Evolutionary conservation across 2,113 vertebrate species (phyloP).

Genomic region (Centropus bengalensis): DNA sequence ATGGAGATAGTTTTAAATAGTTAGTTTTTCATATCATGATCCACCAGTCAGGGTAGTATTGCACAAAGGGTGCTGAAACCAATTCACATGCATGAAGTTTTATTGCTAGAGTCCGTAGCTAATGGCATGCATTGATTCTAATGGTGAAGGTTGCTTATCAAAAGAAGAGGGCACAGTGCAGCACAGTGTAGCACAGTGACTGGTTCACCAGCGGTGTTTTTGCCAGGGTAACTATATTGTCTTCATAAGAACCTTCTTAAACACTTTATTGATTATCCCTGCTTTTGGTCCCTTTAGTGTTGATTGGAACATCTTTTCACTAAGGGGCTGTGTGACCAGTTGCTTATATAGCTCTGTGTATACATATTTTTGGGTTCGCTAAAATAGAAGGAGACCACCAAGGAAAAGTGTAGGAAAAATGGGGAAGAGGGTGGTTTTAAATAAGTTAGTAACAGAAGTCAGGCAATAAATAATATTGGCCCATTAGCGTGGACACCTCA

Average conservation of each 20-base stretch:
- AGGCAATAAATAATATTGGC: too few species aligned
- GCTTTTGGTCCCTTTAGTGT: background rate
- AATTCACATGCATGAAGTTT: background rate
- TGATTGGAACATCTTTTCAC: background rate
- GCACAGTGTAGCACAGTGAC: background rate
- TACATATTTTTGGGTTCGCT: background rate
- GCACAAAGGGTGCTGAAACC: background rate
- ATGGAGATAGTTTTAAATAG: background rate
- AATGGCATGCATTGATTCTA: background rate
- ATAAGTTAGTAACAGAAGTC: too few species aligned
- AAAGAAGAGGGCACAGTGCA: background rate
- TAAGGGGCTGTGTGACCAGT: background rate
- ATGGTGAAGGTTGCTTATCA: background rate
- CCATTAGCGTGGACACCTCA: too few species aligned
- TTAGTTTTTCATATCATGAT: background rate
- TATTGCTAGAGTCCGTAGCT: background rate
- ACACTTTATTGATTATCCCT: background rate
- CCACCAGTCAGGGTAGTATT: background rate
- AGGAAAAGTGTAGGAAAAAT: background rate
- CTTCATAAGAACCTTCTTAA: background rate
- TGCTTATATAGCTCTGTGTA: background rate
- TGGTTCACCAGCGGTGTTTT: background rate
- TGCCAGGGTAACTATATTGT: background rate
- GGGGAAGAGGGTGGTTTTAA: background rate
- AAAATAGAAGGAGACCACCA: background rate